A percentile compares a stretch with the other conserved stretches of the same genome.
phyloP scores from a whole-genome alignment of 2,113 vertebrate genomes.

The Oriolus oriolus region DNA sequence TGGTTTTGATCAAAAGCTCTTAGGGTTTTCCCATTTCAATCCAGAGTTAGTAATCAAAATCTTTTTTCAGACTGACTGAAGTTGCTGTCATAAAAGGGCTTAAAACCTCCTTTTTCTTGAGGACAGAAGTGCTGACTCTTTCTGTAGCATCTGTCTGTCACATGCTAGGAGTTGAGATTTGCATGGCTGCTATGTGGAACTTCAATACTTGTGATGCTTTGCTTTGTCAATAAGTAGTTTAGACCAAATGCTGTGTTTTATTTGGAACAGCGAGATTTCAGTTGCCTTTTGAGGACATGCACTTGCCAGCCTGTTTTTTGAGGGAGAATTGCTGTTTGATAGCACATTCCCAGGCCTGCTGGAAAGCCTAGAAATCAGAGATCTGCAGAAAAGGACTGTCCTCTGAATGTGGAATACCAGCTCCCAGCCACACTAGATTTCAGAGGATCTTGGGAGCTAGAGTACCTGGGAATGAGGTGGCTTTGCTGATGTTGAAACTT shows the following conservation, averaged over 20 bases:
- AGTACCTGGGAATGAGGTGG: neutral
- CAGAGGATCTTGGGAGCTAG: neutral
- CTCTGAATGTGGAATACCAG: accelerated
- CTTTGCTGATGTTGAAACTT: neutral
- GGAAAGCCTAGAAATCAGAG: neutral
- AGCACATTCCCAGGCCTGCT: neutral
- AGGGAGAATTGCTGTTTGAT: neutral
- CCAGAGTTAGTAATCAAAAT: neutral
- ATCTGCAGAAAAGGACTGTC: neutral
- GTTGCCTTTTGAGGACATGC: neutral
- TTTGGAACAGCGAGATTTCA: neutral
- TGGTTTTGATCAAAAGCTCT: neutral
- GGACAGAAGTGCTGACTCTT: neutral
- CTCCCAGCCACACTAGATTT: neutral
- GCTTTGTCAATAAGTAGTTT: neutral
- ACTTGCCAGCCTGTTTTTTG: neutral
- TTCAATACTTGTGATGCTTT: neutral
- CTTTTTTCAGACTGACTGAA: neutral
- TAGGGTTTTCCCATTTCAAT: neutral
- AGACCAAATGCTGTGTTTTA: neutral
- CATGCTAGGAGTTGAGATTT: neutral
- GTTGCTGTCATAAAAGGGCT: neutral
- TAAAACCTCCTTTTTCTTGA: neutral
- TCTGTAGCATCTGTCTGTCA: neutral
- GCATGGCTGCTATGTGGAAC: neutral